Conservation (phyloP, 2,113 vertebrate species). For the Austrofundulus limnaeus region DNA sequence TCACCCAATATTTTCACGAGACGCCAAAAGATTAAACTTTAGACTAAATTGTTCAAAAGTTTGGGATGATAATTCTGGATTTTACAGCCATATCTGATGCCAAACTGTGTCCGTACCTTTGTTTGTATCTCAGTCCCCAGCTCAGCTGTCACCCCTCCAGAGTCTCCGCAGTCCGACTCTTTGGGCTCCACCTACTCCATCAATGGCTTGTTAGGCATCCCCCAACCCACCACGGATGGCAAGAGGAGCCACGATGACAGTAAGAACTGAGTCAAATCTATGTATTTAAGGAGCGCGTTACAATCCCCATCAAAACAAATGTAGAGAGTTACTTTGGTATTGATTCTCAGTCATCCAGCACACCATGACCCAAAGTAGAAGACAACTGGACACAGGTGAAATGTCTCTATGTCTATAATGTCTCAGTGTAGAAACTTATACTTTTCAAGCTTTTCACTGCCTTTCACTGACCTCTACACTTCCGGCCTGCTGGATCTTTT, state of each 20-base stretch:
- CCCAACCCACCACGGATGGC: constrained; percentile 78
- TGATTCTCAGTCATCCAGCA: no score
- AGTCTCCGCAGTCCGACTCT: constrained; percentile 90
- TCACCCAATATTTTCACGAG: constrained; percentile 1
- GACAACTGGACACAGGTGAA: no score
- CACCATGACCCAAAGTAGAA: no score
- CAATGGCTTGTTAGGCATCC: constrained; percentile 87
- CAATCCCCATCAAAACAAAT: background rate
- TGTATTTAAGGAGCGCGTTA: no score
- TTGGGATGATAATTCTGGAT: constrained; percentile 29
- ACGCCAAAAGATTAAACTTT: constrained; percentile 45
- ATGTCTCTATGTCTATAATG: no score
- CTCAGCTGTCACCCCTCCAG: constrained; percentile 88
- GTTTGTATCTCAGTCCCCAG: constrained; percentile 82
- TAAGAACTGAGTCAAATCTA: constrained; percentile 69
- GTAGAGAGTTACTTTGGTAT: background rate
- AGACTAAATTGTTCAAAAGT: constrained; percentile 23
- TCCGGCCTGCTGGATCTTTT: no score
- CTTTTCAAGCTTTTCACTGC: no score
- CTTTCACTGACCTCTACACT: no score
- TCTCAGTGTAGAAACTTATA: no score
- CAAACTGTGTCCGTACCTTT: constrained; percentile 10
- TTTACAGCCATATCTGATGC: constrained; percentile 13
- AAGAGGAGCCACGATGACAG: constrained; percentile 90
- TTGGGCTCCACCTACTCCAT: constrained; percentile 92